Conservation (phyloP, 2,797 vertebrate species). For the Notamacropus eugenii region DNA sequence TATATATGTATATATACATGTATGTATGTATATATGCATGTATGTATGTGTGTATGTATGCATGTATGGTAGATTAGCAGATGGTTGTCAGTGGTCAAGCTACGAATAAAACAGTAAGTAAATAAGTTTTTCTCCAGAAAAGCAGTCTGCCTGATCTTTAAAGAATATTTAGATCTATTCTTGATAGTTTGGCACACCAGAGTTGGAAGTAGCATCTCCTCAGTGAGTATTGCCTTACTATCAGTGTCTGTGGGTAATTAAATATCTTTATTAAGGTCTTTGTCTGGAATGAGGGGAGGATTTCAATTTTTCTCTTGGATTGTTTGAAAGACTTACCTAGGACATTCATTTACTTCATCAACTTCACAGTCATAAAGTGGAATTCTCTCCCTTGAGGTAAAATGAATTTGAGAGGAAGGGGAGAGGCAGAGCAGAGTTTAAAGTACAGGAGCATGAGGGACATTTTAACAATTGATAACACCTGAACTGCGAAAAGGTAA, state of each 20-base stretch:
- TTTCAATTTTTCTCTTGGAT: background rate
- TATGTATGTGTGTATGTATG: too few relatives aligned
- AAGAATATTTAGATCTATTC: background rate
- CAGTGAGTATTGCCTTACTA: background rate
- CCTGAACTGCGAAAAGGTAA: background rate
- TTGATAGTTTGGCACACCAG: background rate
- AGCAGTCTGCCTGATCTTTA: background rate
- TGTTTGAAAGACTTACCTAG: background rate
- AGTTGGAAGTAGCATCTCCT: background rate
- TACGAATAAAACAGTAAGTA: background rate
- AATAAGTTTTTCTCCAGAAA: background rate
- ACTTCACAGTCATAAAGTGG: background rate
- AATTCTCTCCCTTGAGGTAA: background rate
- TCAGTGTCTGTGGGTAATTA: background rate
- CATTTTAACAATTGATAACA: background rate
- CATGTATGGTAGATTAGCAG: background rate
- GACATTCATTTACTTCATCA: background rate
- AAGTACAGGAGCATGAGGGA: background rate
- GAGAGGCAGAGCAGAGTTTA: background rate
- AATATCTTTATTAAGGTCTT: background rate
- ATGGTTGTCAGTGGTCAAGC: background rate
- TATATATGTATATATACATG: too few relatives aligned
- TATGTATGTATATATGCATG: too few relatives aligned
- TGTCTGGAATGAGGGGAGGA: fast-evolving
- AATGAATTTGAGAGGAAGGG: background rate